Percentiles rank a stretch among this genome's conserved stretches.
Conservation (phyloP, 64 coral and sea anemone species). For the Catalaphyllia jardinei region DNA sequence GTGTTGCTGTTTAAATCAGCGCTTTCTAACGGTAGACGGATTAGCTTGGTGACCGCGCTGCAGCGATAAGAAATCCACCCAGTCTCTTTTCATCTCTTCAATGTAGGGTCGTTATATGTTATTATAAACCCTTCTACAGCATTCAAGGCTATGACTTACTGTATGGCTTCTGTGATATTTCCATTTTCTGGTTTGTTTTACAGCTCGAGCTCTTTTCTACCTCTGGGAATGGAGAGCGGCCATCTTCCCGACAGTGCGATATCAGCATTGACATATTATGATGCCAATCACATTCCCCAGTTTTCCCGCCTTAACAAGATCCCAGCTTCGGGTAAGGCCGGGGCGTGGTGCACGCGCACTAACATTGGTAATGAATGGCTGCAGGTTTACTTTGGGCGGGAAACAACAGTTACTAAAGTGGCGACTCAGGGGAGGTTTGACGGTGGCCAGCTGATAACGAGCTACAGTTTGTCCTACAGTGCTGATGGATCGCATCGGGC, state of each 20-base stretch:
- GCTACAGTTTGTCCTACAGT: constrained; percentile 43
- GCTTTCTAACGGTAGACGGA: not conserved
- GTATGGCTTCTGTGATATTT: not conserved
- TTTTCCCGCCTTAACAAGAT: constrained; percentile 20
- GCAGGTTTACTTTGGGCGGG: constrained; percentile 5
- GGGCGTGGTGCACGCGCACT: constrained; percentile 2
- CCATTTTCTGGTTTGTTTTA: not conserved
- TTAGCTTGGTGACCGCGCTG: too few species aligned
- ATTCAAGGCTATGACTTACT: too few species aligned
- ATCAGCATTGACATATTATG: not conserved
- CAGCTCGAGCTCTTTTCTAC: constrained; percentile 32
- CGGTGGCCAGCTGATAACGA: not conserved
- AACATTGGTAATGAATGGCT: constrained; percentile 31
- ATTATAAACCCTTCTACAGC: too few species aligned
- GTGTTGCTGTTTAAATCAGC: not conserved
- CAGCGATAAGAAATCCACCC: too few species aligned
- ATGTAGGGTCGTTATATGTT: too few species aligned
- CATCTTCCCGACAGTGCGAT: constrained; percentile 10
- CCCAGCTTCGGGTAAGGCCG: not conserved
- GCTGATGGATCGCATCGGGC: constrained; percentile 20
- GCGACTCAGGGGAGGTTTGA: constrained; percentile 44
- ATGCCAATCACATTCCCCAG: not conserved
- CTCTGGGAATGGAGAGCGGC: constrained; percentile 29
- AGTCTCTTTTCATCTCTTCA: too few species aligned
- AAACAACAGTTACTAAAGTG: constrained; percentile 22